Evolutionary conservation across 2,113 vertebrate genomes (phyloP), one percentile per base, ranked within the genome.

Genomic region (Hippocampus guttulatus): DNA sequence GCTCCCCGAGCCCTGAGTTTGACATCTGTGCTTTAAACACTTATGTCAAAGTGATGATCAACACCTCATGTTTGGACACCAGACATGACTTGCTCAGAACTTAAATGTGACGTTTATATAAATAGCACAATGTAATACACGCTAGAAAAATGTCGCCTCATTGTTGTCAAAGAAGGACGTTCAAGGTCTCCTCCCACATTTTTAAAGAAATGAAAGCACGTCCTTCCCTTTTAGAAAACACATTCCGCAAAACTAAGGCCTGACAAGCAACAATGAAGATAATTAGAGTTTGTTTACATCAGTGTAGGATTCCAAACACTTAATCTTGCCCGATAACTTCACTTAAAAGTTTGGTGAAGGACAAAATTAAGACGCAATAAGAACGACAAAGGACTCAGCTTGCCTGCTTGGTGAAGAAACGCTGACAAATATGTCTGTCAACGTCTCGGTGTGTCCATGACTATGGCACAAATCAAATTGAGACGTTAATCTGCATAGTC

Each of bases 271-370:
- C 27, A 7, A 72, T 69, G 54, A 66, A 67, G 52, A 15, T 79
- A 55, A 78, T 84, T 75, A 78, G 68, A 64, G 14, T 45, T 71
- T 80, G 66, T 81, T 83, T 83, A 83, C 61, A 49, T 66, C 58
- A 14, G 15, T 5, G 11, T 52, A 25, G 68, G 33, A 66, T 74
- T 73, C 68, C 18, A 65, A 67, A 77, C 54, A 43, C 20, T 72
- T 69, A 30, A 20, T 64, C 60, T 52, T 75, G n/a, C 23, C 45
- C 57, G 66, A 27, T 25, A 2, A 64, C 11, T 67, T 51, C 33
- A 60, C 67, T 43, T 47, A 11, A 71, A 20, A 69, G 68, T 49
- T 61, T 65, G 71, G 54, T 82, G 21, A 65, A 86, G 77, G 80
- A 79, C 71, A 72, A 77, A 67, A 73, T 84, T 41, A 83, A 79